These are phyloP conservation scores for Leptoclinus maculatus DNA, from an alignment of 2,797 vertebrate genomes.

Conservation along the genomic window DNA sequence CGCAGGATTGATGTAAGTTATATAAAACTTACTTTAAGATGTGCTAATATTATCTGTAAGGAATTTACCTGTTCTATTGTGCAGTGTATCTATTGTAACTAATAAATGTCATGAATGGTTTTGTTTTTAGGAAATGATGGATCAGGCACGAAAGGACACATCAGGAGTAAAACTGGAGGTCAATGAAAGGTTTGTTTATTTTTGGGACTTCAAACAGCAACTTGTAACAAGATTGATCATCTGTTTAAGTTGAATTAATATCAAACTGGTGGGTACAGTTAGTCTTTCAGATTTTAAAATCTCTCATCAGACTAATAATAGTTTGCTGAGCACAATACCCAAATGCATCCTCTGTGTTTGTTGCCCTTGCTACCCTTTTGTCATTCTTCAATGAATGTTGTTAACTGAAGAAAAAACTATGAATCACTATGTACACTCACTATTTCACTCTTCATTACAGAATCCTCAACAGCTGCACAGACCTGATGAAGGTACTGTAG, in stretches of 20 bases:
- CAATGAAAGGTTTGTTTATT: slow-evolving; percentile 91
- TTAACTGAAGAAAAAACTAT: neutral
- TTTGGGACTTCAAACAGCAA: neutral
- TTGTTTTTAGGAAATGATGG: slow-evolving; percentile 94
- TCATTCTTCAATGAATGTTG: neutral
- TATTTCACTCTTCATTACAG: slow-evolving; percentile 71
- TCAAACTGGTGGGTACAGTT: neutral
- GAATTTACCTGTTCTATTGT: accelerated
- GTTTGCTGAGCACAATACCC: neutral
- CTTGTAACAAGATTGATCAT: neutral
- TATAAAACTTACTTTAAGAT: neutral
- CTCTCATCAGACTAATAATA: neutral
- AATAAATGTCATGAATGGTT: neutral
- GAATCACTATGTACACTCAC: neutral
- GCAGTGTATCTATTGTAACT: neutral
- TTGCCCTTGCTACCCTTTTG: neutral
- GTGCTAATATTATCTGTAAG: neutral
- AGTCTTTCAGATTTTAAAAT: neutral
- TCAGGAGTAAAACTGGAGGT: slow-evolving; percentile 96
- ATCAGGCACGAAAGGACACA: slow-evolving; percentile 91
- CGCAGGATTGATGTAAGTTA: slow-evolving; percentile 92
- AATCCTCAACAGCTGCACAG: slow-evolving; percentile 95
- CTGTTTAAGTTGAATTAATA: neutral
- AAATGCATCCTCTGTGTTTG: neutral
- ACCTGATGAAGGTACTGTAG: slow-evolving; percentile 95